Conservation (phyloP, 2,797 vertebrate genomes). For the Danio tinwini region DNA sequence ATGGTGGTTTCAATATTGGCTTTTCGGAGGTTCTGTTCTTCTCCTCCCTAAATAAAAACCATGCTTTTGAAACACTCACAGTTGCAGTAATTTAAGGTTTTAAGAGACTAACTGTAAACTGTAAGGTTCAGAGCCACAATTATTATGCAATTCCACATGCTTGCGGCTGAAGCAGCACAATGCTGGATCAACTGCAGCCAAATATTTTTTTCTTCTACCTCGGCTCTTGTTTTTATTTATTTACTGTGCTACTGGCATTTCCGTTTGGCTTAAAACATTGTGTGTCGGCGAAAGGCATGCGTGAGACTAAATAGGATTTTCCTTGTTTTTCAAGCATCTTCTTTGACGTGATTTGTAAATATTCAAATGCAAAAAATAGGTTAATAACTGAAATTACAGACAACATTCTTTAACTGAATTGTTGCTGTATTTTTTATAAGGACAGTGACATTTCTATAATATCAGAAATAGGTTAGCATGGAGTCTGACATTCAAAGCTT, state of each 20-base stretch:
- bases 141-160: slow-evolving; percentile 74
- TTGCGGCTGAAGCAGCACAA: slow-evolving; percentile 62
- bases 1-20: slow-evolving; percentile 66
- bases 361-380: slow-evolving; percentile 41
- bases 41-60: slow-evolving; percentile 71
- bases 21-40: slow-evolving; percentile 59
- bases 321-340: slow-evolving; percentile 21
- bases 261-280: not conserved
- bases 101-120: slow-evolving; percentile 76
- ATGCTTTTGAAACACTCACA: slow-evolving; percentile 70
- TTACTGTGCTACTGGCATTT: slow-evolving; percentile 13
- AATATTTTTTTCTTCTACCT: slow-evolving; percentile 42
- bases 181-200: slow-evolving; percentile 60
- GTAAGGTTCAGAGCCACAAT: slow-evolving; percentile 71
- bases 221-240: slow-evolving; percentile 38
- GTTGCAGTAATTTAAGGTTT: slow-evolving; percentile 75
- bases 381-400: slow-evolving; percentile 27
- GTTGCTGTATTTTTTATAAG: slow-evolving; percentile 18
- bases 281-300: not conserved
- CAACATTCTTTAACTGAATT: slow-evolving; percentile 4
- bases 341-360: slow-evolving; percentile 19
- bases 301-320: not conserved
- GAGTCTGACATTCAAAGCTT: slow-evolving; percentile 40
- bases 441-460: slow-evolving; percentile 47
- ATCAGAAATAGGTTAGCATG: slow-evolving; percentile 41